phyloP scores from a whole-genome alignment of 2,888 invertebrate genomes.

The Eilema caniola region DNA sequence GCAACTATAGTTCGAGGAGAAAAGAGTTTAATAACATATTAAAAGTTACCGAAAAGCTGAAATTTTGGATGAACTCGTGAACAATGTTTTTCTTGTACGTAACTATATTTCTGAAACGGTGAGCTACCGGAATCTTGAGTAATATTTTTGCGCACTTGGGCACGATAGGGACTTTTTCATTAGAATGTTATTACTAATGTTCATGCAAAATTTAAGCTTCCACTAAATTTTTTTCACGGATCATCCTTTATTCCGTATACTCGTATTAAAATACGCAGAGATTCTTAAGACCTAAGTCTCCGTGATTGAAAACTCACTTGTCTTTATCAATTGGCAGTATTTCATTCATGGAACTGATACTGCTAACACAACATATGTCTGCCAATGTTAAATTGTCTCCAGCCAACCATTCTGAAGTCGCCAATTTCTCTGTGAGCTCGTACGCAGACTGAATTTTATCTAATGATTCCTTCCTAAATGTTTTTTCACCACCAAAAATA shows the following conservation, averaged over 20 bases:
- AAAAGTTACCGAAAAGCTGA: not conserved
- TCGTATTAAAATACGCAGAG: not conserved
- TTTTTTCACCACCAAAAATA: constrained; percentile 57
- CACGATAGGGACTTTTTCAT: no score
- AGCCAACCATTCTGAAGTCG: constrained; percentile 83
- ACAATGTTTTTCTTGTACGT: no score
- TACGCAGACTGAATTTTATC: constrained; percentile 61
- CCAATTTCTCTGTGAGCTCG: constrained; percentile 80
- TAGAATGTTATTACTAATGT: no score
- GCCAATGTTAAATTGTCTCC: constrained; percentile 88
- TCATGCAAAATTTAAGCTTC: no score
- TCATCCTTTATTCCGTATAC: not conserved
- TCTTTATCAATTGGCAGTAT: constrained; percentile 63
- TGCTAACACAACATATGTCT: constrained; percentile 86
- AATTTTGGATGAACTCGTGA: not conserved
- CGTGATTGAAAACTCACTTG: constrained; percentile 55
- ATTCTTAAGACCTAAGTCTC: not conserved
- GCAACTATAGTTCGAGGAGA: not conserved
- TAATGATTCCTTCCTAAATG: constrained; percentile 54
- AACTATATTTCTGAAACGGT: no score
- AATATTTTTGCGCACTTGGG: no score
- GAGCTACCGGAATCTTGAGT: no score
- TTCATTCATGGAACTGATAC: constrained; percentile 77
- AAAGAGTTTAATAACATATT: not conserved
- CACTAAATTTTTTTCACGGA: not conserved